Base-by-base conservation (phyloP, 2,797 vertebrate genomes). In the Austrolebias charrua region DNA sequence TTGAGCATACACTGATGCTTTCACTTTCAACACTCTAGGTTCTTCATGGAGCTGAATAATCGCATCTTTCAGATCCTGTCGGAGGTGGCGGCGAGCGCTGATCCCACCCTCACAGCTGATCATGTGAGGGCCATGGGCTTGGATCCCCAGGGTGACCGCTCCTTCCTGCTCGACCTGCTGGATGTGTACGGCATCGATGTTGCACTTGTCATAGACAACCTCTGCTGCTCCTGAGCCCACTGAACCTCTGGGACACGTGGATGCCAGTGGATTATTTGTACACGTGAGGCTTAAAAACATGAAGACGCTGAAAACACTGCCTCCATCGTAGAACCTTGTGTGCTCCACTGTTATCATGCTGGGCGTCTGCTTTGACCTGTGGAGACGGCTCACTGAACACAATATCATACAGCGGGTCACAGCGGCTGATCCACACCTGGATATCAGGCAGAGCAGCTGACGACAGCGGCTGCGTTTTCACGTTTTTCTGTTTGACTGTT, bases 31-130 rank as follows among this genome's bases (percentile, higher is more conserved):
- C 35, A 44, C 28, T 28, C 1, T 50, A 99, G 98, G 88, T 99
- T 98, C 89, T 99, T 99, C 90, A 96, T 99, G 90, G 97, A 99
- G 86, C 94, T 97, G 71, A 99, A 99, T 81, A 98, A 98, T 87
- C 93, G 97, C 80, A 98, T 99, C 87, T 99, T 99, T 87, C 96
- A 99, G 92, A 99, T 94, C 0, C 75, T 99, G 76, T 87, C 94
- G 43, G 98, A 99, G 71, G 93, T 99, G 56, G 95, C 96, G 0
- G 93, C 90, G 49, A 98, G 97, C 80, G 77, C 92, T 3, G 97
- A 99, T 69, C 97, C 95, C 82, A 96, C 94, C 4, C 91, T 99
- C 72, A 98, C 98, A 0, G 90, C 94, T 0, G 97, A 99, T 63
- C 97, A 98, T 0, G 92, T 98, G 55, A 91, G 95, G 60, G 95